Conservation (phyloP, 2,113 vertebrate genomes). For the Hyperoodon ampullatus region DNA sequence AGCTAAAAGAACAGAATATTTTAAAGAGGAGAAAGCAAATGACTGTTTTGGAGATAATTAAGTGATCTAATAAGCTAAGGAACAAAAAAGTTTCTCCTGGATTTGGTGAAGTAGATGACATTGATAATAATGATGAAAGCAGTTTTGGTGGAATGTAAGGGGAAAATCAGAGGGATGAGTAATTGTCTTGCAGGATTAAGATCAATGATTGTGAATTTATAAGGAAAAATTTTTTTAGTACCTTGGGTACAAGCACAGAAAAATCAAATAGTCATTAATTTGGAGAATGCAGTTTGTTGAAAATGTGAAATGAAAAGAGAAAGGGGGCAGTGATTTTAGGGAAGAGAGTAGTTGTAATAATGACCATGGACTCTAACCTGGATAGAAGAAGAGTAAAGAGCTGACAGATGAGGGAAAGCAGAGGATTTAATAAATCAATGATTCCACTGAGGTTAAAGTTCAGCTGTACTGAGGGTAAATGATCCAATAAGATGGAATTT, state of each 20-base stretch:
- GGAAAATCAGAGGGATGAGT: background rate
- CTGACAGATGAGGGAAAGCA: background rate
- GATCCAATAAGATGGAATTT: background rate
- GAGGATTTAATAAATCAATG: background rate
- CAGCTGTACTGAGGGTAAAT: background rate
- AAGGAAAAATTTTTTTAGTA: background rate
- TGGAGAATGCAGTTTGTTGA: background rate
- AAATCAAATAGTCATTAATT: background rate
- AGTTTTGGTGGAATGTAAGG: background rate
- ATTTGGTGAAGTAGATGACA: background rate
- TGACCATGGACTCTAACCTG: background rate
- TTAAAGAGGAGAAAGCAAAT: background rate
- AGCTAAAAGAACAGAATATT: background rate
- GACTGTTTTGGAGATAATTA: background rate
- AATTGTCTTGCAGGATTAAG: background rate
- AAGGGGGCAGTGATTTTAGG: background rate
- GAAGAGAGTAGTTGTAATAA: background rate
- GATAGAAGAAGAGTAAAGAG: background rate
- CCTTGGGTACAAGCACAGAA: background rate
- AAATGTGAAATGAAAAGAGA: background rate
- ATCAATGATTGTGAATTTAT: background rate
- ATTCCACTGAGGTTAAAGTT: background rate
- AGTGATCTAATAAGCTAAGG: background rate
- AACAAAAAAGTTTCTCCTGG: background rate
- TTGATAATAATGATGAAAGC: background rate